phyloP scores from a whole-genome alignment of 2,113 vertebrate species.

The Micronisus gabar region DNA sequence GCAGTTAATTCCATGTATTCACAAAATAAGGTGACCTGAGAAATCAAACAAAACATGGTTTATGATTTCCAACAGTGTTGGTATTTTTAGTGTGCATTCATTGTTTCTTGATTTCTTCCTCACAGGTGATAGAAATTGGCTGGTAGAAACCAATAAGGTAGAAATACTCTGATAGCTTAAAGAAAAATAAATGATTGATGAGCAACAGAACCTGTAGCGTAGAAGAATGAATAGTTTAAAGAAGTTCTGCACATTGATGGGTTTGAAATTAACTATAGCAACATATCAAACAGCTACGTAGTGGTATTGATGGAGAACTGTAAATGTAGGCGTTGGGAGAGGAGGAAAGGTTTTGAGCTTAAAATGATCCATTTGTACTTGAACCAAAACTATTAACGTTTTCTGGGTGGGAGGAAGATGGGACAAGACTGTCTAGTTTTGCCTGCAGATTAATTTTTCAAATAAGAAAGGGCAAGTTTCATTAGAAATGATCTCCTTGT shows the following conservation, averaged over 20 bases:
- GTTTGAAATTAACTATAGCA: neutral
- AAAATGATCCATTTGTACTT: neutral
- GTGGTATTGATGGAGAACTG: neutral
- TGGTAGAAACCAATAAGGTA: neutral
- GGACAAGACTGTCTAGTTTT: neutral
- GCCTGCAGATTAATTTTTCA: neutral
- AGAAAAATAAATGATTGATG: neutral
- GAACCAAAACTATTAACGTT: neutral
- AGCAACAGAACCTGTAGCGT: neutral
- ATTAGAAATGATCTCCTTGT: neutral
- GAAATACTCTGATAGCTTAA: neutral
- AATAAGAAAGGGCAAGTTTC: neutral
- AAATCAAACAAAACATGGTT: neutral
- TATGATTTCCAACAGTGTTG: neutral
- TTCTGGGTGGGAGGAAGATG: neutral
- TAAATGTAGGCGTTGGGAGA: neutral
- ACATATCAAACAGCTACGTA: neutral
- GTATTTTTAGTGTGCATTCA: neutral
- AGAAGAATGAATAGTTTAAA: neutral
- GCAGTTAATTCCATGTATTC: neutral
- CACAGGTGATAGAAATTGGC: neutral
- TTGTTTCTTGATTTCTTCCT: neutral
- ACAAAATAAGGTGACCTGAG: neutral
- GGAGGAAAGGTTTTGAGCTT: neutral
- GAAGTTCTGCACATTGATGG: neutral